Conservation (phyloP, 2,888 invertebrate genomes). For the Nomada ferruginata region DNA sequence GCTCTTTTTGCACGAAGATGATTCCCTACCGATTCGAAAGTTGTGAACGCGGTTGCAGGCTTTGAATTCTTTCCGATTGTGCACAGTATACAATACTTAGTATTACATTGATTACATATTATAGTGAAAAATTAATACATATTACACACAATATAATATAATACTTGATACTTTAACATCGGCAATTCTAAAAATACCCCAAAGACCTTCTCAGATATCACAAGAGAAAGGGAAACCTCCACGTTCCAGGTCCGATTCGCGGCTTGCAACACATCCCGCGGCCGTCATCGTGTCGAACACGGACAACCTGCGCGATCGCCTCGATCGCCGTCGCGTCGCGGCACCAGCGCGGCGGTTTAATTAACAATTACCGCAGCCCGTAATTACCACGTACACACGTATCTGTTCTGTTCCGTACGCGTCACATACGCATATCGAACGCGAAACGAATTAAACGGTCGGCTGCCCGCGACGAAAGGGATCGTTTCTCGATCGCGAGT, state of each 20-base stretch:
- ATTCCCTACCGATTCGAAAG: too few relatives aligned
- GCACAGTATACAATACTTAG: too few relatives aligned
- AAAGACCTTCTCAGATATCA: neutral
- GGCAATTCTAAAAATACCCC: too few relatives aligned
- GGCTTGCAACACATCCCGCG: neutral
- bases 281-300: neutral
- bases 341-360: slow-evolving; percentile 38
- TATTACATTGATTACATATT: too few relatives aligned
- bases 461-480: slow-evolving; percentile 36
- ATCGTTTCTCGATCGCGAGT: slow-evolving; percentile 30
- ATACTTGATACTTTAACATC: too few relatives aligned
- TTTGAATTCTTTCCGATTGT: too few relatives aligned
- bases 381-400: slow-evolving; percentile 39
- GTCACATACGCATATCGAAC: neutral
- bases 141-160: too few relatives aligned
- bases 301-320: slow-evolving; percentile 7
- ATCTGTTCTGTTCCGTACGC: neutral
- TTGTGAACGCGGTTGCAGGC: too few relatives aligned
- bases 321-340: neutral
- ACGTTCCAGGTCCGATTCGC: too few relatives aligned
- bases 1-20: too few relatives aligned
- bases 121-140: too few relatives aligned
- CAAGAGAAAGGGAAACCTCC: slow-evolving; percentile 8
- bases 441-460: slow-evolving; percentile 44
- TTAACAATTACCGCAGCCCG: slow-evolving; percentile 51